Base-by-base conservation (phyloP, 1,140 invertebrate species). In the Drosophila sucinea region DNA sequence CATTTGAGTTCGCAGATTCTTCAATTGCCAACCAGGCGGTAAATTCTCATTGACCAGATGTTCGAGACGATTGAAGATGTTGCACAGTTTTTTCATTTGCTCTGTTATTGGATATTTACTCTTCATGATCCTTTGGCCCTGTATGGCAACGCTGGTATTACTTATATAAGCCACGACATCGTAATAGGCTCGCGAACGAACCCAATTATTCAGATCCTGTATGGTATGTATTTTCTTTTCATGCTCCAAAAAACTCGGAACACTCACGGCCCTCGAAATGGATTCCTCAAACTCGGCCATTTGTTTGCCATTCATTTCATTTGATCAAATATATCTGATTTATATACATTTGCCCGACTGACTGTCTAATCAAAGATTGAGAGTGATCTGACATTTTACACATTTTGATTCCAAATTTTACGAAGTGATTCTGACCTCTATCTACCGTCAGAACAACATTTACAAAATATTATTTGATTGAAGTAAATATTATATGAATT, bases 91-190 rank as follows among this genome's bases (percentile, higher is more conserved):
- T 0, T 5, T n/a, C 66, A 86, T 78, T 32, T 79, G 67, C 10
- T 47, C n/a, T 0, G 71, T 60, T 0, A 76, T 23, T 0, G 27
- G 5, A 35, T 51, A 86, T 8, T 29, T 17, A 0, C 17, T 17
- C 17, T 17, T 17, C 29, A 1, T 1, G 40, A 68, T 4, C 0
- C 55, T 60, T 4, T 65, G 35, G 0, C 81, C 82, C 66, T 73
- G 82, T 3, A 86, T 51, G 11, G 71, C 71, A 67, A 65, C 51
- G 57, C 82, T 79, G 0, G 82, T 86, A 5, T 86, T 81, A 51
- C 58, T 86, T 10, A 86, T 82, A 17, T 82, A 85, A 0, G 47
- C 30, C 2, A 86, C 67, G n/a, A 75, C 29, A 23, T 85, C 71
- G 6, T 65, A 44, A 47, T 81, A 86, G n/a, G 82, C 82, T 0